Evolutionary conservation across 2,797 vertebrate species (phyloP).

Genomic region (Mionectes olivaceus): DNA sequence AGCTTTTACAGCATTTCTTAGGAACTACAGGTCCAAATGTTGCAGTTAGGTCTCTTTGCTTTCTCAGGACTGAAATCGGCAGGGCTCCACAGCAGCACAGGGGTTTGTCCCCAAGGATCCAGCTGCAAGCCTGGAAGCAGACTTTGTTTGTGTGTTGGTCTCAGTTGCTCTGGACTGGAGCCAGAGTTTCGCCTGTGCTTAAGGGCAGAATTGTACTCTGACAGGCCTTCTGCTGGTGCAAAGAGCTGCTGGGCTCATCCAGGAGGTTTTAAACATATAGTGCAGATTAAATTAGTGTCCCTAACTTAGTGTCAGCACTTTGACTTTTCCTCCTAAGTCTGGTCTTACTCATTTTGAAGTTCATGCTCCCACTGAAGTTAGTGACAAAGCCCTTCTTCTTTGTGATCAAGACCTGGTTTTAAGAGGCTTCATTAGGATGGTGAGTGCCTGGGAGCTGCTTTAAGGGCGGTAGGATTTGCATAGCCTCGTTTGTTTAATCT

Average conservation of each 20-base stretch:
- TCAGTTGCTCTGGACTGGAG: not conserved
- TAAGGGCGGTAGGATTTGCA: constrained; percentile 6
- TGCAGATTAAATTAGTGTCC: not conserved
- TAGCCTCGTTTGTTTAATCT: constrained; percentile 1
- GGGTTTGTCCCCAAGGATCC: not conserved
- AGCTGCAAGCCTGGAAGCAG: constrained; percentile 26
- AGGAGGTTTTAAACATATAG: not conserved
- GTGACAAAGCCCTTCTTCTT: not conserved
- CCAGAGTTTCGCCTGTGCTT: not conserved
- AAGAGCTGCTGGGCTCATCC: not conserved
- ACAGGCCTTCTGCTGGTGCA: not conserved
- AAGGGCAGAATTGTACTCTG: not conserved
- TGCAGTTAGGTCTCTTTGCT: not conserved
- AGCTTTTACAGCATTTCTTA: not conserved
- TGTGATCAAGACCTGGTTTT: not conserved
- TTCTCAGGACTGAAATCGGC: not conserved
- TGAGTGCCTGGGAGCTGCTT: not conserved
- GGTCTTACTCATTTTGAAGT: not conserved
- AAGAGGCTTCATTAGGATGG: not conserved
- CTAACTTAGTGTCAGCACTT: not conserved
- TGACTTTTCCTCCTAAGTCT: not conserved
- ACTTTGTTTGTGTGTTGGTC: not conserved
- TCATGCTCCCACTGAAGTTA: not conserved
- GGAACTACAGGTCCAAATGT: not conserved
- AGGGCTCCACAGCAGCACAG: not conserved